phyloP scores from a whole-genome alignment of 2,113 vertebrate species.

The Pao palembangensis region DNA sequence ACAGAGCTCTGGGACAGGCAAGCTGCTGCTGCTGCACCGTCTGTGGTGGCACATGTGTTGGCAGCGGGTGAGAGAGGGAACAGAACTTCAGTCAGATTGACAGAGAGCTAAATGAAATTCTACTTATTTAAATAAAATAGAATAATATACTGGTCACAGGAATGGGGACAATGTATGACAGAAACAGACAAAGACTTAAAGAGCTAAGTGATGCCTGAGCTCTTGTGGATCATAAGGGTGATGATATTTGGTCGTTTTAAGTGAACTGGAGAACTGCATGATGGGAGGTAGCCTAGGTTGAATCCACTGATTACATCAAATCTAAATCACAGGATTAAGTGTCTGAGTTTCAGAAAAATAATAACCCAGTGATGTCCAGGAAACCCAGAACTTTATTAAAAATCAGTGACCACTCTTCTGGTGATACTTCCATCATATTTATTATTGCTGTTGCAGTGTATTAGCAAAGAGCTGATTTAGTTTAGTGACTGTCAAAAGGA shows the following conservation, averaged over 20 bases:
- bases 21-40: conserved; percentile 30
- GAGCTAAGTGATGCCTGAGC: no score
- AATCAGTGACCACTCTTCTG: conserved; percentile 5
- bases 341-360: conserved; percentile 3
- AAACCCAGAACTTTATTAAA: conserved; percentile 14
- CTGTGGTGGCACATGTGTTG: conserved; percentile 38
- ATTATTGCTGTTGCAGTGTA: background rate
- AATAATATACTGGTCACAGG: conserved; percentile 31
- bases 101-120: conserved; percentile 58
- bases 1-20: conserved; percentile 44
- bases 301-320: conserved; percentile 1
- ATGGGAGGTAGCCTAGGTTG: conserved; percentile 1
- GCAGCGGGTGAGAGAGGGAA: conserved; percentile 46
- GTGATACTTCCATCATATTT: conserved; percentile 8
- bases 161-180: conserved; percentile 5
- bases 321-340: conserved; percentile 16
- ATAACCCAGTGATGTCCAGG: conserved; percentile 2
- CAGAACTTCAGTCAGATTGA: conserved; percentile 53
- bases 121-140: conserved; percentile 64
- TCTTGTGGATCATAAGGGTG: no score
- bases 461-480: background rate
- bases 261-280: conserved; percentile 3
- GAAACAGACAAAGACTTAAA: background rate
- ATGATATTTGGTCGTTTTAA: no score
- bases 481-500: background rate